Conservation (phyloP, 1,140 invertebrate genomes). For the Forficula auricularia region DNA sequence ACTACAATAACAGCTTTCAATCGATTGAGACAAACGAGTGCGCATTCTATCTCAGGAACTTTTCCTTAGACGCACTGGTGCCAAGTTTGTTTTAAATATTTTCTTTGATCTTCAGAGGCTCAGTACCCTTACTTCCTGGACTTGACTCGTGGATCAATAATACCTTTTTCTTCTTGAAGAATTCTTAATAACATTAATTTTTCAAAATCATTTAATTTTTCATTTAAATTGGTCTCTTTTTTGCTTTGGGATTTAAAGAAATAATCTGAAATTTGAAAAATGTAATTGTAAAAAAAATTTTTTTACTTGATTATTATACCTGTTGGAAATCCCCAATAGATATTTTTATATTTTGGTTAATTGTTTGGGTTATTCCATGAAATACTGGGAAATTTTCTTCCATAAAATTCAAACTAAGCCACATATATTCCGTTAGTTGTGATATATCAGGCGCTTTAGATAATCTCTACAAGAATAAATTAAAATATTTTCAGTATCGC, state of each 20-base stretch:
- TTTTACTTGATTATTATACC: too few species aligned
- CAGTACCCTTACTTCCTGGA: not conserved
- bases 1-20: too few species aligned
- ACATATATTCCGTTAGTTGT: constrained; percentile 38
- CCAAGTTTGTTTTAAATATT: too few species aligned
- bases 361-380: constrained; percentile 29
- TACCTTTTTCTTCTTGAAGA: constrained; percentile 61
- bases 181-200: constrained; percentile 63
- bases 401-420: constrained; percentile 39
- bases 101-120: too few species aligned
- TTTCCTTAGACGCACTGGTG: too few species aligned
- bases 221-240: constrained; percentile 38
- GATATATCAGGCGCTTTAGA: constrained; percentile 33
- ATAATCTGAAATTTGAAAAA: constrained; percentile 12
- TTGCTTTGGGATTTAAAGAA: constrained; percentile 7
- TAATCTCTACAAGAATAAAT: constrained; percentile 20
- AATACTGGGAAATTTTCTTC: constrained; percentile 35
- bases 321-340: constrained; percentile 37
- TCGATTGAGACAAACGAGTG: too few species aligned
- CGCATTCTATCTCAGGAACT: too few species aligned
- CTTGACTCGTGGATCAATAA: too few species aligned
- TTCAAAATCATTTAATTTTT: constrained; percentile 47
- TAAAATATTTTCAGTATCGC: not conserved
- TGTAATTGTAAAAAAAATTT: too few species aligned
- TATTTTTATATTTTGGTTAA: constrained; percentile 34